Evolutionary conservation across 1,140 invertebrate genomes (phyloP).

Genomic region (Cydia strobilella): DNA sequence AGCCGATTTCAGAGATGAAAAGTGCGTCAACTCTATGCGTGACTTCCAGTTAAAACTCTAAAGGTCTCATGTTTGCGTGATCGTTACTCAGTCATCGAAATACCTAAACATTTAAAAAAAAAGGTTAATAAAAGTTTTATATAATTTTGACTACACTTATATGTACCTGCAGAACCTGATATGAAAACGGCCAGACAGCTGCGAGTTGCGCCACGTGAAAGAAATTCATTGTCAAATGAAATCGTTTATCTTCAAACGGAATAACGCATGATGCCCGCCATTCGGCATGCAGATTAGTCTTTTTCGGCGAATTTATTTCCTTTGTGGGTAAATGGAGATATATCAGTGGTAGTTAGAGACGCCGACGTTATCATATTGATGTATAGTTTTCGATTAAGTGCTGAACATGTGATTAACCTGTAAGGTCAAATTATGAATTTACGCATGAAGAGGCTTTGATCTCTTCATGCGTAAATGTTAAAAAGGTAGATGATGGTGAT

Average conservation of each 20-base stretch:
- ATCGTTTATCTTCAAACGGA: constrained; percentile 47
- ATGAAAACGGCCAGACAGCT: not conserved
- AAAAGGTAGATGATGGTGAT: no score
- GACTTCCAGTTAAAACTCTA: no score
- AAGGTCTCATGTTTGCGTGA: not conserved
- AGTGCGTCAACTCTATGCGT: not conserved
- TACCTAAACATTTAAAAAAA: not conserved
- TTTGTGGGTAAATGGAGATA: constrained; percentile 8
- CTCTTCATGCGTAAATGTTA: no score
- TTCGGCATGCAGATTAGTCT: constrained; percentile 44
- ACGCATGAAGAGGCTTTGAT: no score
- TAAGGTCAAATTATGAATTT: no score
- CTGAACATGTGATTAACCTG: not conserved
- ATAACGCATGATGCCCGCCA: constrained; percentile 39
- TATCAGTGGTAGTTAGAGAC: not conserved
- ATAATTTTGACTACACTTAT: not conserved
- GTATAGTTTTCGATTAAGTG: not conserved
- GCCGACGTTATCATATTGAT: not conserved
- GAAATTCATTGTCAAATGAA: constrained; percentile 43
- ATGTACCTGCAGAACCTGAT: constrained; percentile 19
- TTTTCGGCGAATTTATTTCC: constrained; percentile 7
- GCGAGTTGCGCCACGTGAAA: constrained; percentile 30
- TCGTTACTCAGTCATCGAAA: not conserved
- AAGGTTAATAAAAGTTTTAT: no score
- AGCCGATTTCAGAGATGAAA: no score